Conservation (phyloP, 2,888 invertebrate species). For the Rhimphoctona megacephalus region DNA sequence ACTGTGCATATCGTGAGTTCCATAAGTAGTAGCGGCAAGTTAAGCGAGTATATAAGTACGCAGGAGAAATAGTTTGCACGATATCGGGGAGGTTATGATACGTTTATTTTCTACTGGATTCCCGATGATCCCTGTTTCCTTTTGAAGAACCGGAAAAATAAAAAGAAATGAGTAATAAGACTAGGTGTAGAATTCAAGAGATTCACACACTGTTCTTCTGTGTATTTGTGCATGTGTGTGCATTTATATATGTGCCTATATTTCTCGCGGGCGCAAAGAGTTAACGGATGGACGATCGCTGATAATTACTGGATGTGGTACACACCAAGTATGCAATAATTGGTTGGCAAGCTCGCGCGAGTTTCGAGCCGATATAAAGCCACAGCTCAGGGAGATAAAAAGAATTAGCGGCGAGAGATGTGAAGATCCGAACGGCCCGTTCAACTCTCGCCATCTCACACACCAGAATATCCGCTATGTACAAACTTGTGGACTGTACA, state of each 20-base stretch:
- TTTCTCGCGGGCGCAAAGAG: constrained; percentile 42
- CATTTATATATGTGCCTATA: not conserved
- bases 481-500: not conserved
- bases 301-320: constrained; percentile 80
- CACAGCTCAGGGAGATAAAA: constrained; percentile 68
- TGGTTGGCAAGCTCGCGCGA: constrained; percentile 74
- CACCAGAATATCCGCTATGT: constrained; percentile 1
- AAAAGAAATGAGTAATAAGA: constrained; percentile 39
- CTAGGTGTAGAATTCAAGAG: constrained; percentile 51
- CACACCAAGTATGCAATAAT: constrained; percentile 76
- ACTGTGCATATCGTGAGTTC: not conserved
- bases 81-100: not conserved
- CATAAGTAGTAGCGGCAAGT: not conserved
- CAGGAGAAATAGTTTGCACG: no score
- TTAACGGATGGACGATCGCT: constrained; percentile 67
- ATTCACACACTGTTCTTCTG: not conserved
- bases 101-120: not conserved
- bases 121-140: constrained; percentile 31
- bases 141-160: not conserved
- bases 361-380: constrained; percentile 71
- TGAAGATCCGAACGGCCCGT: constrained; percentile 29
- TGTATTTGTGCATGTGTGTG: no score
- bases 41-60: not conserved
- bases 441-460: constrained; percentile 39
- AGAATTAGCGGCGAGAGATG: constrained; percentile 84